Percentiles rank a stretch among this genome's conserved stretches.
Conservation (phyloP, 1,140 invertebrate species). For the Stenopsyche tienmushanensis region DNA sequence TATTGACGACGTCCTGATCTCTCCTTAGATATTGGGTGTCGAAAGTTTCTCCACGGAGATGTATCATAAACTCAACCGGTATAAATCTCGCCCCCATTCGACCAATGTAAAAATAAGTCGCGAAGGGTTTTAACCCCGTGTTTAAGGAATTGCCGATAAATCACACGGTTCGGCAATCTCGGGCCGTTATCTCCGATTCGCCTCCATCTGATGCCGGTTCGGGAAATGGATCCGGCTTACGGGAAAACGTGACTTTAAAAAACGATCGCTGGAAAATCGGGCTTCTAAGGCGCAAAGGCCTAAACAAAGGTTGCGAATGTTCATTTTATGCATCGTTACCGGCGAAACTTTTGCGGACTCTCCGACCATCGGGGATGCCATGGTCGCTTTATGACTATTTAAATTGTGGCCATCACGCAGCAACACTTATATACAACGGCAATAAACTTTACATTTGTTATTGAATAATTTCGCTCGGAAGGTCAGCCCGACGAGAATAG, state of each 20-base stretch:
- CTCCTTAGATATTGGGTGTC: not conserved
- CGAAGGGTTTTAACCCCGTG: constrained; percentile 22
- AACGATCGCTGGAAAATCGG: not conserved
- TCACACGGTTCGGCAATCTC: constrained; percentile 36
- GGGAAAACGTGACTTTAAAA: constrained; percentile 36
- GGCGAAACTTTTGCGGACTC: not conserved
- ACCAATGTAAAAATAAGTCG: constrained; percentile 24
- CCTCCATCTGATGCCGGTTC: constrained; percentile 3
- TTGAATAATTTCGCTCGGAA: too few species aligned
- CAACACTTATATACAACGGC: too few species aligned
- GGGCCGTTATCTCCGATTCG: constrained; percentile 22
- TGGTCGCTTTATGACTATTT: constrained; percentile 4
- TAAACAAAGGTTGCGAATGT: constrained; percentile 34
- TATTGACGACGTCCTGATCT: not conserved
- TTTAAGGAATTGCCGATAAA: constrained; percentile 34
- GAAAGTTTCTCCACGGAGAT: not conserved
- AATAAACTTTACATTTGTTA: not conserved
- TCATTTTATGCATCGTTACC: constrained; percentile 34
- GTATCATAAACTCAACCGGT: constrained; percentile 9
- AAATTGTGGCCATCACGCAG: too few species aligned
- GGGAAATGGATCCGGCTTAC: constrained; percentile 18
- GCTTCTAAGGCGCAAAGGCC: constrained; percentile 17
- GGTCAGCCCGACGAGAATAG: too few species aligned
- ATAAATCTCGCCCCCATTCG: constrained; percentile 4
- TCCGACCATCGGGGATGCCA: too few species aligned